Conservation (phyloP, 2,797 vertebrate genomes). For the Mus minutoides region DNA sequence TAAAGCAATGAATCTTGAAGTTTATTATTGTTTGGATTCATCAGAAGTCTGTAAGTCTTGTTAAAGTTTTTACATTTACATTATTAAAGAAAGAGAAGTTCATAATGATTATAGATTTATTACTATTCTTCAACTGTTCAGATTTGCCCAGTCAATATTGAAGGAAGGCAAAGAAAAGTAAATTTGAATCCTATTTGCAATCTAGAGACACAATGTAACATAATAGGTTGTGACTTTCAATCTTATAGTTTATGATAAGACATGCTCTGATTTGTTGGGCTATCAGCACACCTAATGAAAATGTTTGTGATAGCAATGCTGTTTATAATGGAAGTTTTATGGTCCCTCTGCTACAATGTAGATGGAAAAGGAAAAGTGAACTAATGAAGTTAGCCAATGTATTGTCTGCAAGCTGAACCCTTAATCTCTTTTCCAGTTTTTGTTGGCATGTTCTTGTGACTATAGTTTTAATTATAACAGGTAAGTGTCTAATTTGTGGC, state of each 20-base stretch:
- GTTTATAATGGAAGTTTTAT: conserved; percentile 1
- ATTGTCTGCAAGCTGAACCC: background rate
- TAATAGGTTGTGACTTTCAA: background rate
- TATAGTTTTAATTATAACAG: background rate
- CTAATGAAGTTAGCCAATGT: background rate
- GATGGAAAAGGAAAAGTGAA: background rate
- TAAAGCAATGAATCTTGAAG: background rate
- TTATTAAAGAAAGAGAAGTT: conserved; percentile 17
- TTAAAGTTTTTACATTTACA: background rate
- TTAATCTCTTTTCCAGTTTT: background rate
- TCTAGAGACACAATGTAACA: background rate
- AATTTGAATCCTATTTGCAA: conserved; percentile 29
- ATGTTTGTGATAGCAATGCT: background rate
- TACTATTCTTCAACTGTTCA: background rate
- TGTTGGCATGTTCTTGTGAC: background rate
- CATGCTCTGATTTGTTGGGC: background rate
- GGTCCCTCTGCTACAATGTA: background rate
- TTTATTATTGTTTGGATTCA: conserved; percentile 30
- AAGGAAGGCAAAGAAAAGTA: background rate
- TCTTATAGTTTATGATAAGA: conserved; percentile 19
- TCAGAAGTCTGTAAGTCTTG: background rate
- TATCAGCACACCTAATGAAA: background rate
- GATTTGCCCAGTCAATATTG: background rate
- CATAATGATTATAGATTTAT: conserved; percentile 29
- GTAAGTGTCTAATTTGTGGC: background rate